Evolutionary conservation across 1,140 invertebrate species (phyloP), one percentile per base, ranked within the genome.

Genomic region (Nasonia longicornis): DNA sequence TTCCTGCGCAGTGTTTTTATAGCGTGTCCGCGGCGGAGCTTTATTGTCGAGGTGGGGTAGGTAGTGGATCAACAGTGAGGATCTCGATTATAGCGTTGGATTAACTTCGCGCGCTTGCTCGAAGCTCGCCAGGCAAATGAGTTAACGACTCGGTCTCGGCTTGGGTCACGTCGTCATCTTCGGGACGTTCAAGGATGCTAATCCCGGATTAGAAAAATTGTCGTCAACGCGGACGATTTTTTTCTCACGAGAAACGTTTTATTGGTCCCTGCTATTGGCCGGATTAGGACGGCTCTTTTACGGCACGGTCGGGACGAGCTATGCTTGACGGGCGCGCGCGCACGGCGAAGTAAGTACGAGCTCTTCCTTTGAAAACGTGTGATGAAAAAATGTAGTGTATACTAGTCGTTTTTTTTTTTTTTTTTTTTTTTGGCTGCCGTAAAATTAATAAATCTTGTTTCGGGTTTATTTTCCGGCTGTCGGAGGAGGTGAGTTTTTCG

Each of bases 41-140:
- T 22, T 74, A 73, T 80, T 64, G 38, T 35, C 31, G 31, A 35
- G 4, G 3, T 3, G 31, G 31, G 0, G 3, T 3, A 6, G 31
- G 31, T 35, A 35, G 31, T 48, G 84, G 84, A 84, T 86, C 84
- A 83, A 77, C 26, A 26, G 63, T 10, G 77, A 79, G 22, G 83
- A 82, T 84, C 83, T 86, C 83, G 82, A 85, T 85, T 86, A 85
- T 83, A 75, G 78, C 70, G 64, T 75, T 79, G 83, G 84, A 87
- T 87, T 87, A 86, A 86, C 85, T 86, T 85, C 26, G 69, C 67
- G 66, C 85, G 81, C 52, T 12, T 16, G 52, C 16, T 16, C 52
- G 52, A 58, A n/a, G 2, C 45, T 48, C 26, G 26, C 20, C 70
- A 31, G 38, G 0, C 70, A 85, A 85, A 85, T 85, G 83, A 85